phyloP scores from a whole-genome alignment of 2,113 vertebrate genomes.

The Brachypodius melanocephalos region DNA sequence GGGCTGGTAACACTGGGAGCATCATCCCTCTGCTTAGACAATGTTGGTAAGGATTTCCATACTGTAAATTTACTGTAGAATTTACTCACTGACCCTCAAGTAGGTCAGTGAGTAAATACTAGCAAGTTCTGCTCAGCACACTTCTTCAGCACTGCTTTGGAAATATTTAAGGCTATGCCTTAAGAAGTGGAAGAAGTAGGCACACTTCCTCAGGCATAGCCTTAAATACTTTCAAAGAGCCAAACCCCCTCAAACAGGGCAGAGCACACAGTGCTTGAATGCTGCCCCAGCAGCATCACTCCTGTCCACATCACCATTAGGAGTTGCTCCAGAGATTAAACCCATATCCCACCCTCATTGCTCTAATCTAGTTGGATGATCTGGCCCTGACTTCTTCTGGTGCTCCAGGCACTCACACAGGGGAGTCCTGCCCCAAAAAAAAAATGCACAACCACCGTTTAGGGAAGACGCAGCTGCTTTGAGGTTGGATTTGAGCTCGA shows the following conservation, averaged over 20 bases:
- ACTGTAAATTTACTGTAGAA: too few relatives aligned
- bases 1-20: neutral
- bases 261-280: neutral
- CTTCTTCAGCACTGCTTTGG: neutral
- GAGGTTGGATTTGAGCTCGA: neutral
- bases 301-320: neutral
- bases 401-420: neutral
- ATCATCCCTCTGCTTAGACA: neutral
- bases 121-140: neutral
- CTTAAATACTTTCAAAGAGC: neutral
- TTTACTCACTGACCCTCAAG: too few relatives aligned
- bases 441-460: accelerated
- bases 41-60: neutral
- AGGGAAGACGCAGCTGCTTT: neutral
- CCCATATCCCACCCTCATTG: neutral
- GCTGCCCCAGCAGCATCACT: neutral
- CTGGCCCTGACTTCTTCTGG: neutral
- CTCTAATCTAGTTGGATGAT: neutral
- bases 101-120: too few relatives aligned
- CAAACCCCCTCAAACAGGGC: neutral
- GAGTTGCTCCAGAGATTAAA: neutral
- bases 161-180: neutral
- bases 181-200: neutral
- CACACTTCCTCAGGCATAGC: neutral
- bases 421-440: neutral